phyloP scores from a whole-genome alignment of 2,797 vertebrate genomes.

The Echiichthys vipera region DNA sequence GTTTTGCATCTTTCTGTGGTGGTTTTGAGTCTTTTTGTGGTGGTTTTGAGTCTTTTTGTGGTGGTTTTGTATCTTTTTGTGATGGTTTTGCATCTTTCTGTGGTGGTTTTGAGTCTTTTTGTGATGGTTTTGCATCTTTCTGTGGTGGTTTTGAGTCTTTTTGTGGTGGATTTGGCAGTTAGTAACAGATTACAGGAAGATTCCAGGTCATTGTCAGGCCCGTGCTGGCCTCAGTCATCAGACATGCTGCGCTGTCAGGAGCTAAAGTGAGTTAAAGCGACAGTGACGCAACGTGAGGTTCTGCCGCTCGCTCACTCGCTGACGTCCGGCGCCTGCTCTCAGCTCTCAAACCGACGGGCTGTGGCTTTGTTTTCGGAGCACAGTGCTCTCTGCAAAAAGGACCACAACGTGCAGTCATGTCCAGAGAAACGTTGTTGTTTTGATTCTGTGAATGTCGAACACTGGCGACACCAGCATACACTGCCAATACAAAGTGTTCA shows the following conservation, averaged over 20 bases:
- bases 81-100: no score
- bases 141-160: no score
- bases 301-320: conserved; percentile 3
- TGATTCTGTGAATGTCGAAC: conserved; percentile 12
- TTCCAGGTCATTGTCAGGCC: conserved; percentile 45
- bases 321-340: conserved; percentile 10
- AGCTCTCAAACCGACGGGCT: conserved; percentile 11
- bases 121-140: no score
- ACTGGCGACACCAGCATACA: not conserved
- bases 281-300: conserved; percentile 38
- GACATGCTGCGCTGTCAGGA: conserved; percentile 51
- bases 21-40: no score
- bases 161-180: conserved; percentile 42
- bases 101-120: no score
- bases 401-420: conserved; percentile 7
- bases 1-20: no score
- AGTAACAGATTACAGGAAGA: conserved; percentile 35
- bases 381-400: conserved; percentile 11
- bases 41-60: no score
- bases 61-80: no score
- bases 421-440: conserved; percentile 14
- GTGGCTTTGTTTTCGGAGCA: conserved; percentile 30
- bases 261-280: conserved; percentile 30
- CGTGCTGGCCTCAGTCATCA: conserved; percentile 34
- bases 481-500: not conserved